Percentiles rank a stretch among this genome's conserved stretches.
Conservation (phyloP, 2,797 vertebrate genomes). For the Hypotaenidia philippensis region DNA sequence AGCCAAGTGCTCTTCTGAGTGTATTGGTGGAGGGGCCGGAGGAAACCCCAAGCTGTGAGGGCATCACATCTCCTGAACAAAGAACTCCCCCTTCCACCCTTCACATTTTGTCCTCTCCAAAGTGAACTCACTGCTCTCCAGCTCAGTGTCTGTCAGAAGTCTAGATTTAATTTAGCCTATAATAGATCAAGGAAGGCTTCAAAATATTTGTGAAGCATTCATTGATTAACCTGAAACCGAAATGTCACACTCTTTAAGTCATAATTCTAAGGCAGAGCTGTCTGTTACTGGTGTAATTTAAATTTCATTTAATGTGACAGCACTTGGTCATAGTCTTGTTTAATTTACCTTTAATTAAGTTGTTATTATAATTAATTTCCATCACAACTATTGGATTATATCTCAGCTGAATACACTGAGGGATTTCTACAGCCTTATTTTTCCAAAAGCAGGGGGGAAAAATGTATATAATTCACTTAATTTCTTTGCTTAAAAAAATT, state of each 20-base stretch:
- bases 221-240: conserved; percentile 38
- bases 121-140: not conserved
- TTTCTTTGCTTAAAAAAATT: not conserved
- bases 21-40: not conserved
- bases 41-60: not conserved
- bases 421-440: conserved; percentile 19
- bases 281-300: conserved; percentile 38
- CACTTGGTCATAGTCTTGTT: conserved; percentile 15
- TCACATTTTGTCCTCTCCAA: not conserved
- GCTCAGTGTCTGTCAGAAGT: not conserved
- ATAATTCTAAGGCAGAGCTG: conserved; percentile 10
- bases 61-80: not conserved
- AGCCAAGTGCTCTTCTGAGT: not conserved
- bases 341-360: conserved; percentile 65
- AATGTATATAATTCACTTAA: not conserved
- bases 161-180: not conserved
- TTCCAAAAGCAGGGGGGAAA: conserved; percentile 2
- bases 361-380: conserved; percentile 54
- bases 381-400: conserved; percentile 23
- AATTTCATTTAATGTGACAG: conserved; percentile 46
- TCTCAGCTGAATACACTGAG: conserved; percentile 5
- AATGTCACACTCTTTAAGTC: conserved; percentile 27
- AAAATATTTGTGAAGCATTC: conserved; percentile 30
- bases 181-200: conserved; percentile 1
- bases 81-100: not conserved